A percentile compares a stretch with the other conserved stretches of the same genome.
Evolutionary conservation across 1,140 invertebrate species (phyloP).

Genomic region (Diachasma alloeum): DNA sequence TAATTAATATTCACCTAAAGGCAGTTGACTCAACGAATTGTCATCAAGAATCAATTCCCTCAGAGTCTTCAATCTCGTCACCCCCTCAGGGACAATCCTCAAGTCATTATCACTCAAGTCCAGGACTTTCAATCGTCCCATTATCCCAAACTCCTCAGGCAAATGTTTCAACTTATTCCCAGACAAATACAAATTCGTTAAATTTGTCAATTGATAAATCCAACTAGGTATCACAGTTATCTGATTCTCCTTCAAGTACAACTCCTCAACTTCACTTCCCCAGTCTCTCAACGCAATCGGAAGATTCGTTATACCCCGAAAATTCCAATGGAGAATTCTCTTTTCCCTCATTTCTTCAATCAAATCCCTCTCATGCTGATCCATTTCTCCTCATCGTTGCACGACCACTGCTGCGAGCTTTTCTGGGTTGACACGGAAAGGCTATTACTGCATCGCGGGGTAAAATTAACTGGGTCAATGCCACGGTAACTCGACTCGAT

Average conservation of each 20-base stretch:
- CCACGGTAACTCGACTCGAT: neutral
- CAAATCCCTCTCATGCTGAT: conserved; percentile 33
- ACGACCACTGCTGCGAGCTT: neutral
- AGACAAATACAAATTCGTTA: conserved; percentile 53
- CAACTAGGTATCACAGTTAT: conserved; percentile 47
- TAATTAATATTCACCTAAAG: conserved; percentile 41
- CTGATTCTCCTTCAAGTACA: conserved; percentile 56
- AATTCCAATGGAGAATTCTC: conserved; percentile 56
- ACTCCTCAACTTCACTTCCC: conserved; percentile 46
- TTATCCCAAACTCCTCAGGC: conserved; percentile 41
- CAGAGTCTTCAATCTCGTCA: conserved; percentile 40
- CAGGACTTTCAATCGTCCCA: conserved; percentile 44
- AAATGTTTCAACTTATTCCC: conserved; percentile 48
- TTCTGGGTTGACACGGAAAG: neutral
- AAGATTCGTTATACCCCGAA: conserved; percentile 43
- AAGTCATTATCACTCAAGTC: conserved; percentile 51
- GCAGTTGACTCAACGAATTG: conserved; percentile 45
- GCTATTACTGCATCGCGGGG: neutral
- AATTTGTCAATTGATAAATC: conserved; percentile 47
- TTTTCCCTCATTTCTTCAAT: conserved; percentile 48
- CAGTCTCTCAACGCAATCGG: conserved; percentile 43
- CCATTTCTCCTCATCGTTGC: neutral
- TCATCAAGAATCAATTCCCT: conserved; percentile 44
- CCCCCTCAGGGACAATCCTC: conserved; percentile 35
- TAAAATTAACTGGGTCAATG: conserved; percentile 5